These are phyloP conservation scores for Sminthopsis crassicaudata DNA, from an alignment of 2,113 vertebrate species.

Conservation along the genomic window DNA sequence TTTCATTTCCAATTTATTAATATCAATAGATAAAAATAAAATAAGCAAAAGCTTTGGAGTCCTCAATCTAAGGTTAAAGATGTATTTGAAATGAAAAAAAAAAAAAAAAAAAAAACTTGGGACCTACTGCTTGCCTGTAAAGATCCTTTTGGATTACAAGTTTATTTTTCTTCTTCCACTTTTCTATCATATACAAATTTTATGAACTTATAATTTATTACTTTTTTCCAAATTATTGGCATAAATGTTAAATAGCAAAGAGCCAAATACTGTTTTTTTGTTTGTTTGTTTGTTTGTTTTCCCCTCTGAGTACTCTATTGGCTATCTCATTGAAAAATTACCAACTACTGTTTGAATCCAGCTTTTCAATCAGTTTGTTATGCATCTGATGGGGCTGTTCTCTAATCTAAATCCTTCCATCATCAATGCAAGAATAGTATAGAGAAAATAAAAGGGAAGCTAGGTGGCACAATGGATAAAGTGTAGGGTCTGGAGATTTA, in stretches of 20 bases:
- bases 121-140: background rate
- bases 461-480: background rate
- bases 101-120: background rate
- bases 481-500: background rate
- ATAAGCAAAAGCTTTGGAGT: background rate
- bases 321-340: no score
- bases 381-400: background rate
- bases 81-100: background rate
- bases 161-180: background rate
- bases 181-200: background rate
- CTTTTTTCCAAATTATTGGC: background rate
- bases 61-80: background rate
- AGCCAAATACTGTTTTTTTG: no score
- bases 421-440: no score
- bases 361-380: background rate
- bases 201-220: background rate
- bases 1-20: background rate
- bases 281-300: background rate
- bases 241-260: background rate
- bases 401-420: background rate
- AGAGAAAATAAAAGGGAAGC: background rate
- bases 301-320: background rate
- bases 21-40: background rate
- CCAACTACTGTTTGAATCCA: background rate
- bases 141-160: no score